These are phyloP conservation scores for Manduca sexta DNA, from an alignment of 1,140 invertebrate species.

Conservation along the genomic window DNA sequence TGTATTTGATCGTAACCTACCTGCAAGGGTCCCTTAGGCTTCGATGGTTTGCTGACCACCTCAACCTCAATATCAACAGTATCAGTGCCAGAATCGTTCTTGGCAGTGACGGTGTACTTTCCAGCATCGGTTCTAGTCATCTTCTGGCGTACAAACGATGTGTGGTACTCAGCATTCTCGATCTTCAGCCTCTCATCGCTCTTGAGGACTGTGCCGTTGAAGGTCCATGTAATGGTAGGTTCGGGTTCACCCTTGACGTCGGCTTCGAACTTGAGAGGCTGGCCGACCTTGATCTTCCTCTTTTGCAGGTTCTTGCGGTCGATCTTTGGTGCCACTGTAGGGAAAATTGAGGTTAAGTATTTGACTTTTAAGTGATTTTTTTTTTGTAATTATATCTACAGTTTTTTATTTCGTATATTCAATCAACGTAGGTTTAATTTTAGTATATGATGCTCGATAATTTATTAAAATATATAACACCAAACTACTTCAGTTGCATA, in stretches of 20 bases:
- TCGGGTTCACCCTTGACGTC: slow-evolving; percentile 94
- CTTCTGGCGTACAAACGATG: slow-evolving; percentile 89
- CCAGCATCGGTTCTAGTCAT: slow-evolving; percentile 88
- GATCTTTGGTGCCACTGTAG: slow-evolving; percentile 92
- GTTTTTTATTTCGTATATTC: too few species aligned
- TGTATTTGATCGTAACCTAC: slow-evolving; percentile 56
- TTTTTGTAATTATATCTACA: too few species aligned
- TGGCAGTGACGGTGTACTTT: slow-evolving; percentile 91
- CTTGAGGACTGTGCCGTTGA: slow-evolving; percentile 80
- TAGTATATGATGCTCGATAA: too few species aligned
- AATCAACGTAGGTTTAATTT: too few species aligned
- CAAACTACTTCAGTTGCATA: too few species aligned
- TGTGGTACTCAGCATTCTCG: slow-evolving; percentile 94
- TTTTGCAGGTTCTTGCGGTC: slow-evolving; percentile 94
- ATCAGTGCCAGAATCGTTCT: slow-evolving; percentile 95
- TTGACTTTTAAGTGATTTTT: neutral
- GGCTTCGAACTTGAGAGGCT: slow-evolving; percentile 90
- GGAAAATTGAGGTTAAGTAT: slow-evolving; percentile 10
- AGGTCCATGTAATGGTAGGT: slow-evolving; percentile 89
- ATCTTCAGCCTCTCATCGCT: slow-evolving; percentile 83
- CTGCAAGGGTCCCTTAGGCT: slow-evolving; percentile 91
- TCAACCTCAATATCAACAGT: slow-evolving; percentile 93
- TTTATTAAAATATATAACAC: too few species aligned
- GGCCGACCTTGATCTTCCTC: slow-evolving; percentile 88
- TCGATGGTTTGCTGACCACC: slow-evolving; percentile 88